Conservation (phyloP, 2,888 invertebrate genomes). For the Melikaiella ostensackeni region DNA sequence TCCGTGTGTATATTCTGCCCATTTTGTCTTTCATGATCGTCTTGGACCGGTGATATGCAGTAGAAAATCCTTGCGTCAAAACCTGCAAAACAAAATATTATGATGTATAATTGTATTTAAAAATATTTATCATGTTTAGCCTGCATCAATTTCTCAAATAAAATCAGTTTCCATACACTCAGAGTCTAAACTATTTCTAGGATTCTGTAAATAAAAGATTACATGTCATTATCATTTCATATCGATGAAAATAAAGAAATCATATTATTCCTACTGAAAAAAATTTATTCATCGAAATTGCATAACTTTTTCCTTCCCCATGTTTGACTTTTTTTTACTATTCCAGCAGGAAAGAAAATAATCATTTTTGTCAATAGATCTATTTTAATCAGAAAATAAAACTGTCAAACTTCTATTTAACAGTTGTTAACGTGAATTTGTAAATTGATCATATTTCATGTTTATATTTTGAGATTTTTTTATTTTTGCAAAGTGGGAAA, state of each 20-base stretch:
- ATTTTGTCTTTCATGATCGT: background rate
- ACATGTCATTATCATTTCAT: background rate
- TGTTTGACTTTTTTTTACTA: too few relatives aligned
- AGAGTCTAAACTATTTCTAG: background rate
- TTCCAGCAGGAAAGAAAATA: too few relatives aligned
- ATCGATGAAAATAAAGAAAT: background rate
- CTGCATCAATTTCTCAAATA: background rate
- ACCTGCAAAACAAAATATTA: background rate
- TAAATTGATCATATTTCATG: background rate
- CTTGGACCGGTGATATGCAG: background rate
- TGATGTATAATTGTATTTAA: background rate
- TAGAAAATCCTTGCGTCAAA: background rate
- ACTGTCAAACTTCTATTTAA: background rate
- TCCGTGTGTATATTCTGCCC: background rate
- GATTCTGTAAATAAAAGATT: background rate
- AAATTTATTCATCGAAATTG: background rate
- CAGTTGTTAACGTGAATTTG: background rate
- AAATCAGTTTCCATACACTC: too few relatives aligned
- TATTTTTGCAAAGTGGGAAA: constrained; percentile 4
- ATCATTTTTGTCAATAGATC: background rate
- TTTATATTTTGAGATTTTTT: background rate
- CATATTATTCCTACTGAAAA: background rate
- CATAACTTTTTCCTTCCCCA: too few relatives aligned
- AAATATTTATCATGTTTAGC: background rate
- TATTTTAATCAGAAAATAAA: background rate